phyloP scores from a whole-genome alignment of 1,140 invertebrate species.

The Drosophila pachea region DNA sequence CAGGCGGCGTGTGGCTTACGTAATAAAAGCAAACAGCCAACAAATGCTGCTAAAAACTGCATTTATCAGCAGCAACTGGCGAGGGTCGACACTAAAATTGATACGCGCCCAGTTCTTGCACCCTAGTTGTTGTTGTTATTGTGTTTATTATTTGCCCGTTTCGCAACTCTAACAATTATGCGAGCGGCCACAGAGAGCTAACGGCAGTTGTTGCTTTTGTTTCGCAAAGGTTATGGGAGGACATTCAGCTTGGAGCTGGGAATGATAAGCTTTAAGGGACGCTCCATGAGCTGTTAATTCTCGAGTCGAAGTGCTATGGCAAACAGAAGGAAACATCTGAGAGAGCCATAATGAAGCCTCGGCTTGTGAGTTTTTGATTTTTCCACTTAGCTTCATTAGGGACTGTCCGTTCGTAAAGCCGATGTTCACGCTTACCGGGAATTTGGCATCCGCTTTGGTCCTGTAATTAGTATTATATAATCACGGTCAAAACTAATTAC shows the following conservation, averaged over 20 bases:
- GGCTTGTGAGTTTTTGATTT: too few species aligned
- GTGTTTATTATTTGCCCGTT: constrained; percentile 27
- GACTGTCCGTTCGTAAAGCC: too few species aligned
- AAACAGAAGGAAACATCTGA: too few species aligned
- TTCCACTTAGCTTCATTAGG: neutral
- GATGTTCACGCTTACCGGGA: neutral
- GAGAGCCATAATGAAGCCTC: too few species aligned
- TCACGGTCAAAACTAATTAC: constrained; percentile 60
- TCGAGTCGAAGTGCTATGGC: too few species aligned
- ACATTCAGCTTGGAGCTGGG: constrained; percentile 14
- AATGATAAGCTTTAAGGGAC: constrained; percentile 1
- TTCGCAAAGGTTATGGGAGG: constrained; percentile 28
- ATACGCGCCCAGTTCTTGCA: constrained; percentile 24
- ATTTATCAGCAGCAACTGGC: constrained; percentile 59
- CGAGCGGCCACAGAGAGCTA: constrained; percentile 18
- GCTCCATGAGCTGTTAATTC: too few species aligned
- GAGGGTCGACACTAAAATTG: constrained; percentile 35
- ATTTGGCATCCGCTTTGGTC: neutral
- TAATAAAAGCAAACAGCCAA: constrained; percentile 70
- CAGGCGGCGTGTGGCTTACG: constrained; percentile 52
- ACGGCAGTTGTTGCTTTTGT: constrained; percentile 43
- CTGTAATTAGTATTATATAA: constrained; percentile 25
- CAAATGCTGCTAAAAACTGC: constrained; percentile 50
- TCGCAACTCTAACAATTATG: constrained; percentile 37
- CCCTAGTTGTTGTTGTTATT: constrained; percentile 7